phyloP scores from a whole-genome alignment of 2,113 vertebrate species.

The Cyanistes caeruleus region DNA sequence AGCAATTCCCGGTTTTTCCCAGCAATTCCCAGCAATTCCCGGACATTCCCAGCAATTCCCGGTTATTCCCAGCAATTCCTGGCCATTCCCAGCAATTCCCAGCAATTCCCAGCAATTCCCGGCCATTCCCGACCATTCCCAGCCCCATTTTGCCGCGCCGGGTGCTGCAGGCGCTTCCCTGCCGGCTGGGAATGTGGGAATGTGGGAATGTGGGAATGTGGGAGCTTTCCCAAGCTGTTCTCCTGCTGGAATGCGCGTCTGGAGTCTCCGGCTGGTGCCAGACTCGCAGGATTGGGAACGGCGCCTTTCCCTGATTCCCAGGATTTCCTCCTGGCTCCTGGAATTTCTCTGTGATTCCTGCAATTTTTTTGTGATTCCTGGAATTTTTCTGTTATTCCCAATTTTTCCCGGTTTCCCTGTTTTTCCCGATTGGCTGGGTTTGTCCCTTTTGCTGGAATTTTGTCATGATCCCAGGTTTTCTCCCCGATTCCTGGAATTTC shows the following conservation, averaged over 20 bases:
- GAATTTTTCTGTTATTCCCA: no score
- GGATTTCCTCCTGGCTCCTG: neutral
- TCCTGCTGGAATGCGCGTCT: neutral
- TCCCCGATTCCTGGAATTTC: no score
- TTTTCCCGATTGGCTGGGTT: no score
- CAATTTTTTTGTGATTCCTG: no score
- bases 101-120: no score
- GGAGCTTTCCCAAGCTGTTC: neutral
- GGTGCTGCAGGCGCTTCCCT: neutral
- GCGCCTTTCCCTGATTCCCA: neutral
- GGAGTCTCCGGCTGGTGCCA: neutral
- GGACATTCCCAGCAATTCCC: no score
- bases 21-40: no score
- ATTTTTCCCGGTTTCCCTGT: no score
- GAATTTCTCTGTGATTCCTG: fast-evolving
- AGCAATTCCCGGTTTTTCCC: no score
- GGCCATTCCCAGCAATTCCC: no score
- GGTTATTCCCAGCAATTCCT: neutral
- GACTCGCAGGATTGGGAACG: neutral
- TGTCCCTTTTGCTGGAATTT: no score
- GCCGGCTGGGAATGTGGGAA: neutral
- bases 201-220: neutral
- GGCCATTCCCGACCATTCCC: neutral
- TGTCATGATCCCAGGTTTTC: no score
- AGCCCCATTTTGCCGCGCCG: fast-evolving